Conservation (phyloP, 2,797 vertebrate genomes). For the Antrozous pallidus region DNA sequence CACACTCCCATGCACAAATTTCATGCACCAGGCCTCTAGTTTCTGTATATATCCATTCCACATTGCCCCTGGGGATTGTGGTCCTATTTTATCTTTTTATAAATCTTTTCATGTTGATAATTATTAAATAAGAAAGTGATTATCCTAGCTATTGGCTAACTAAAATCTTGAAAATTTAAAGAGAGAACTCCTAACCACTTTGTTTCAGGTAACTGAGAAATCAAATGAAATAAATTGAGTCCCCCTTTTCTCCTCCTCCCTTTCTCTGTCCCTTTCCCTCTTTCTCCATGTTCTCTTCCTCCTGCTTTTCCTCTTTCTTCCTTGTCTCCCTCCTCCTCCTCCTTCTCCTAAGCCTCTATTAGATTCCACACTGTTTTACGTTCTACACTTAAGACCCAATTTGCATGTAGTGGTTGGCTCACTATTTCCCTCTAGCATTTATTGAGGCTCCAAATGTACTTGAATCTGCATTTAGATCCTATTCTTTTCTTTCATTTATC, state of each 20-base stretch:
- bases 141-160: not conserved
- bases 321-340: not conserved
- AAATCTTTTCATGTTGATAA: not conserved
- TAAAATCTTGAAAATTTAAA: not conserved
- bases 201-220: not conserved
- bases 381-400: not conserved
- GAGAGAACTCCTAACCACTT: not conserved
- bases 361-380: not conserved
- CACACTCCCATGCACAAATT: too few species aligned
- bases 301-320: not conserved
- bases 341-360: not conserved
- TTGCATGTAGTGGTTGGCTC: not conserved
- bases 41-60: not conserved
- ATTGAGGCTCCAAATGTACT: not conserved
- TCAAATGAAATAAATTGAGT: not conserved
- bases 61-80: not conserved
- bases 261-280: rapidly evolving
- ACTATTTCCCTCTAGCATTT: not conserved
- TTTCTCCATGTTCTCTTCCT: too few species aligned
- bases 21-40: too few species aligned
- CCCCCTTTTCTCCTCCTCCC: not conserved
- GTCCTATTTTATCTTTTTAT: not conserved
- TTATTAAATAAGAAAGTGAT: not conserved
- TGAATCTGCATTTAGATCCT: not conserved
- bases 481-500: not conserved